These are phyloP conservation scores for Xanthostigma xanthostigma DNA, from an alignment of 2,888 invertebrate species.

Conservation along the genomic window DNA sequence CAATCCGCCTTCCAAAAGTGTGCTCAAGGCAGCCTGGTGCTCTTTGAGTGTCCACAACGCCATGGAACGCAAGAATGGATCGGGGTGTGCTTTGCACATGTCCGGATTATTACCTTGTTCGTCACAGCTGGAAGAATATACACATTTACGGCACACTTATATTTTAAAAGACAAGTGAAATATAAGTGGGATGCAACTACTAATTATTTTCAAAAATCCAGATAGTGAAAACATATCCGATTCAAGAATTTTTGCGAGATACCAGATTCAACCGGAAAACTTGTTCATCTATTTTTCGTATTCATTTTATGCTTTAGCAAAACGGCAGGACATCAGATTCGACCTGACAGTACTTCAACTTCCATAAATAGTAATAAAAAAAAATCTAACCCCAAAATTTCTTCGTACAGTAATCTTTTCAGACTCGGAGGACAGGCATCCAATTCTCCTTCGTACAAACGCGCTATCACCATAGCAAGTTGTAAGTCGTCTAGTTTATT, in stretches of 20 bases:
- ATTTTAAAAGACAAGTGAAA: too few relatives aligned
- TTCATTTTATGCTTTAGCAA: too few relatives aligned
- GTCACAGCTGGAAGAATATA: slow-evolving; percentile 36
- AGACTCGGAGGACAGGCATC: slow-evolving; percentile 55
- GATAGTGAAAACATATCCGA: too few relatives aligned
- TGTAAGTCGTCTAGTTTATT: slow-evolving; percentile 91
- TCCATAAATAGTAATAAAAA: slow-evolving; percentile 10
- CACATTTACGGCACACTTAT: too few relatives aligned
- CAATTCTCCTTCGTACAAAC: slow-evolving; percentile 73
- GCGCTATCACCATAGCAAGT: slow-evolving; percentile 82
- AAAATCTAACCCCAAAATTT: slow-evolving; percentile 47
- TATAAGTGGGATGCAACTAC: too few relatives aligned
- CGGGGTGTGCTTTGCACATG: slow-evolving; percentile 64
- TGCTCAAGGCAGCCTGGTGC: slow-evolving; percentile 73
- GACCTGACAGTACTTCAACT: too few relatives aligned
- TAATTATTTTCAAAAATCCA: too few relatives aligned
- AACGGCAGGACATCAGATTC: too few relatives aligned
- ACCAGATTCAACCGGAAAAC: too few relatives aligned
- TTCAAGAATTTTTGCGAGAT: too few relatives aligned
- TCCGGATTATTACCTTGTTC: slow-evolving; percentile 52
- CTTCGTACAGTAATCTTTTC: slow-evolving; percentile 60
- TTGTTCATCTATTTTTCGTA: too few relatives aligned
- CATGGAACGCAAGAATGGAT: slow-evolving; percentile 97
- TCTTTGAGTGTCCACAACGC: slow-evolving; percentile 92
- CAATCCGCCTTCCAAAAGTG: slow-evolving; percentile 63